phyloP scores from a whole-genome alignment of 2,113 vertebrate species.

The Bubo scandiacus region DNA sequence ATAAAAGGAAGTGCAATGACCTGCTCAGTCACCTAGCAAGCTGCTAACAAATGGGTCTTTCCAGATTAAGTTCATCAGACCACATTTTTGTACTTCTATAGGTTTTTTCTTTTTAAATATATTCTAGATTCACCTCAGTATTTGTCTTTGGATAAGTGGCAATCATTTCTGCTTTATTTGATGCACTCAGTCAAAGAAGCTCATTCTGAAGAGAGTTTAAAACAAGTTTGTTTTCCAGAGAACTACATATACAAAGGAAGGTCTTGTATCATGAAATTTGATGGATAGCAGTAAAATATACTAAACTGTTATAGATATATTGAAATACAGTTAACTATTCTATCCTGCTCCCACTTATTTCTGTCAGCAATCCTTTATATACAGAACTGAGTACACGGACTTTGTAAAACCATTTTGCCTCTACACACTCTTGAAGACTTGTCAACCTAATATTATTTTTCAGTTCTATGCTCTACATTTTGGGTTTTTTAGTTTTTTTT shows the following conservation, averaged over 20 bases:
- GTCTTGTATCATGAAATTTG: background rate
- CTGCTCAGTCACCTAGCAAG: background rate
- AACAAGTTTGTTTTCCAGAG: background rate
- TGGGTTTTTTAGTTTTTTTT: rapidly evolving
- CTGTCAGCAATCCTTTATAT: background rate
- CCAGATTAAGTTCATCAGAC: background rate
- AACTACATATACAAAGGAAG: background rate
- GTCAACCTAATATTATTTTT: background rate
- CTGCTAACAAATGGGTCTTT: background rate
- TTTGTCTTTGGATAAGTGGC: background rate
- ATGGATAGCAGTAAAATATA: background rate
- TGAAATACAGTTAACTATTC: background rate
- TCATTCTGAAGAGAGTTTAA: background rate
- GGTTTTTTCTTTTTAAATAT: background rate
- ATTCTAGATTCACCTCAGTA: background rate
- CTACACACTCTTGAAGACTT: background rate
- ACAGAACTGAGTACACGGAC: background rate
- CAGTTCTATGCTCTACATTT: background rate
- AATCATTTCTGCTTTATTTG: background rate
- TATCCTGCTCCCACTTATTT: background rate
- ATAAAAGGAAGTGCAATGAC: background rate
- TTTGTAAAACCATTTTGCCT: background rate
- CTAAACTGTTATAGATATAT: background rate
- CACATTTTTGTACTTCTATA: background rate
- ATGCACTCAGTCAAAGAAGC: background rate